Evolutionary conservation across 2,113 vertebrate species (phyloP), one percentile per base, ranked within the genome.

Genomic region (Elephantulus edwardii): DNA sequence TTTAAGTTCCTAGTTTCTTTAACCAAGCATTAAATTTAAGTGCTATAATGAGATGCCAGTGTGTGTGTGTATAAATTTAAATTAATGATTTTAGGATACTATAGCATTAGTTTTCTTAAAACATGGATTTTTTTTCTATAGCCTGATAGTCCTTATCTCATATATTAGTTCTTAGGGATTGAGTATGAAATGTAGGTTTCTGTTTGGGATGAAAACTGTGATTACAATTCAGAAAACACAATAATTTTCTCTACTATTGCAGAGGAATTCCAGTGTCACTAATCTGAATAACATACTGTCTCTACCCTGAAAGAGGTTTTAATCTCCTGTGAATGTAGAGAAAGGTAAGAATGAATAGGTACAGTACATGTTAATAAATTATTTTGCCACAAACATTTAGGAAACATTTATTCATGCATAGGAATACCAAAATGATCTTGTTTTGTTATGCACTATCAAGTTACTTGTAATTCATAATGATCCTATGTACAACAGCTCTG

Each of bases 1-100:
- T 72, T 26, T 26, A 30, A 44, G 1, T 40, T 62, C 93, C 87
- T 78, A 48, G 24, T 92, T 94, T 94, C 96, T 16, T 46, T 83
- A 64, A 68, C 91, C 81, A 93, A 50, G 3, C 1, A 64, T 40
- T 87, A 74, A 74, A 48, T 60, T 64, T 77, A 87, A 87, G 42
- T 50, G 8, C 16, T 22, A 46, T 11, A 35, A 38, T 81, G n/a
- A 77, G 8, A 86, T 75, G 68, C 3, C 5, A 77, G 79, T 60
- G 38, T 35, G 54, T 14, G 54, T 50, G 11, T 28, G 74, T 58
- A 81, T 54, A 68, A 44, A 68, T 26, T 92, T 17, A 30, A 95
- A 22, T 35, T 88, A 10, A 6, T 52, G 1, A n/a, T 72, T 96
- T 93, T 89, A 94, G 22, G 77, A 89, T 90, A 56, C 52, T 5